A percentile compares a stretch with the other conserved stretches of the same genome.
Conservation (phyloP, 1,140 invertebrate species). For the Drosophila carrolli region DNA sequence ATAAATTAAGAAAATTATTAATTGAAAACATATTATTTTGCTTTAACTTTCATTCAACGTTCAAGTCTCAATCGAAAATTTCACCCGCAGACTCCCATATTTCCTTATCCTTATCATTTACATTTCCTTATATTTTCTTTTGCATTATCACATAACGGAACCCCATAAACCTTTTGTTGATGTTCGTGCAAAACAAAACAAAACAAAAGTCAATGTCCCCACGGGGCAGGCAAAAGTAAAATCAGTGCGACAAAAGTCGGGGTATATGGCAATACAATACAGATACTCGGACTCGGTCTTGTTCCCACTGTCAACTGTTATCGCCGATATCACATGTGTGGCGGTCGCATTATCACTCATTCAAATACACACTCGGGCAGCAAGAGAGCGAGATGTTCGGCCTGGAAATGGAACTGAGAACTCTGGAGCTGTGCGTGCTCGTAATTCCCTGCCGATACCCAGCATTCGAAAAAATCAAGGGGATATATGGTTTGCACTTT, state of each 20-base stretch:
- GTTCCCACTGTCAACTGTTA: conserved; percentile 66
- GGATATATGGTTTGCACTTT: not conserved
- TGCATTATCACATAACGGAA: conserved; percentile 60
- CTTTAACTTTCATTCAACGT: too few species aligned
- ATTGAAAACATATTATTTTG: too few species aligned
- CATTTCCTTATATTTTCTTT: conserved; percentile 5
- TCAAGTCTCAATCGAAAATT: not conserved
- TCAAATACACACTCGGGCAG: not conserved
- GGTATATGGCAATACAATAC: conserved; percentile 22
- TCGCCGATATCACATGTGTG: conserved; percentile 69
- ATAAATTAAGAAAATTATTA: too few species aligned
- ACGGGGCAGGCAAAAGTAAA: conserved; percentile 45
- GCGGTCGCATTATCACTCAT: conserved; percentile 67
- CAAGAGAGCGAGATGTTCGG: conserved; percentile 20
- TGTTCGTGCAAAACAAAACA: conserved; percentile 24
- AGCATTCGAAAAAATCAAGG: not conserved
- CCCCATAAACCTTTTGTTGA: conserved; percentile 66
- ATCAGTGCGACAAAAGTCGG: conserved; percentile 47
- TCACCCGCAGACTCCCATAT: not conserved
- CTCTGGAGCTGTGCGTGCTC: conserved; percentile 15
- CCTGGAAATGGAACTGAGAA: conserved; percentile 12
- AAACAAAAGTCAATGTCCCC: conserved; percentile 61
- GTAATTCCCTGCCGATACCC: conserved; percentile 18
- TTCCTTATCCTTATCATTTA: conserved; percentile 12
- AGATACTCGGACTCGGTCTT: conserved; percentile 20